phyloP scores from a whole-genome alignment of 2,888 invertebrate genomes.

The Dynastes hyllus region DNA sequence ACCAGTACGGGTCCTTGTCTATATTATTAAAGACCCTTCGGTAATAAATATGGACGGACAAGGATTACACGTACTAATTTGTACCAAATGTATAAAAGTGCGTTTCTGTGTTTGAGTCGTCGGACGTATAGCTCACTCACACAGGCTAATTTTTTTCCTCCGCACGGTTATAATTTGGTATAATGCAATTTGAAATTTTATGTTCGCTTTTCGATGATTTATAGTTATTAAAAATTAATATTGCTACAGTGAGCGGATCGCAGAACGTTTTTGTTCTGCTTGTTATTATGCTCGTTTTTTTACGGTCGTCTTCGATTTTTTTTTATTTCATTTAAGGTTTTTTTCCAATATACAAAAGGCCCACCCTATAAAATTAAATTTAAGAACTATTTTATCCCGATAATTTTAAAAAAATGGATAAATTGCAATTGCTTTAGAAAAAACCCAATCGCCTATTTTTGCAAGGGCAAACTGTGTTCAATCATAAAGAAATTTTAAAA shows the following conservation, averaged over 20 bases:
- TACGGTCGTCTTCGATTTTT: not conserved
- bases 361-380: no score
- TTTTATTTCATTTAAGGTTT: not conserved
- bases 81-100: slow-evolving; percentile 59
- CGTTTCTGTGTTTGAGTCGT: slow-evolving; percentile 57
- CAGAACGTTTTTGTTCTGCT: not conserved
- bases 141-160: slow-evolving; percentile 56
- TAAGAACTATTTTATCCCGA: no score
- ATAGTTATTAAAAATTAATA: slow-evolving; percentile 68
- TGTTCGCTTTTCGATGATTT: slow-evolving; percentile 65
- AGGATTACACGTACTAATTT: slow-evolving; percentile 58
- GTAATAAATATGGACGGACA: slow-evolving; percentile 59
- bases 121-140: slow-evolving; percentile 38
- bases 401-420: no score
- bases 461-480: no score
- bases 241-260: not conserved
- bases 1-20: slow-evolving; percentile 61
- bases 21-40: slow-evolving; percentile 63
- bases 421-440: no score
- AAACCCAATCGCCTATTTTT: no score
- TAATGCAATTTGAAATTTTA: slow-evolving; percentile 68
- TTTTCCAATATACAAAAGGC: no score
- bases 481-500: no score
- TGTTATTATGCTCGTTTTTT: not conserved
- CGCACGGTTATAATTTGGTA: slow-evolving; percentile 66